Percentiles rank a stretch among this genome's conserved stretches.
Evolutionary conservation across 2,888 invertebrate species (phyloP).

Genomic region (Cephus rjabovi): DNA sequence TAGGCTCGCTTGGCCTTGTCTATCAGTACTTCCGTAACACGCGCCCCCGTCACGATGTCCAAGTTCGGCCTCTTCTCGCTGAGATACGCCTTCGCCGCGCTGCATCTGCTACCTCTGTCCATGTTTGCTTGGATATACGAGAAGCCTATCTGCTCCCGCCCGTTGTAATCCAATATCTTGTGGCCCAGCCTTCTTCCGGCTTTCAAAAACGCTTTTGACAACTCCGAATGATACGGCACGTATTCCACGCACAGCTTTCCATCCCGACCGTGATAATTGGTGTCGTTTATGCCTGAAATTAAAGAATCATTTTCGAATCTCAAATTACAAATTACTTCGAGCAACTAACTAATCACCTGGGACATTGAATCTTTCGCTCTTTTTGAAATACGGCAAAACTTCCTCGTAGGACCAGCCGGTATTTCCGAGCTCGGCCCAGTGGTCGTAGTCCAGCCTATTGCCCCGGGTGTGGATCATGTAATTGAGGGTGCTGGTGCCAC

Average conservation of each 20-base stretch:
- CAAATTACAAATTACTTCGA: too few species aligned
- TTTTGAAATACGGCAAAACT: conserved; percentile 51
- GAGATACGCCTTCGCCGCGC: conserved; percentile 71
- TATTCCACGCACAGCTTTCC: conserved; percentile 64
- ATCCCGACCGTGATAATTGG: conserved; percentile 59
- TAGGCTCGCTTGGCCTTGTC: conserved; percentile 50
- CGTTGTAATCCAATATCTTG: conserved; percentile 64
- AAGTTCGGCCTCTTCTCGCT: conserved; percentile 63
- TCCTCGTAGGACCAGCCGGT: conserved; percentile 53
- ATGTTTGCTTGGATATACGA: conserved; percentile 70
- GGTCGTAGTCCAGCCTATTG: conserved; percentile 47
- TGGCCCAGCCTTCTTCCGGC: conserved; percentile 63
- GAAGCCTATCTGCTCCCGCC: conserved; percentile 68
- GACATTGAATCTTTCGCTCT: conserved; percentile 49
- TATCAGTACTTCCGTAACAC: conserved; percentile 53
- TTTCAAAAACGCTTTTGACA: conserved; percentile 58
- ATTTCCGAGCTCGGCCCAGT: conserved; percentile 53
- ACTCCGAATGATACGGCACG: conserved; percentile 59
- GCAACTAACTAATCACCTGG: conserved; percentile 34
- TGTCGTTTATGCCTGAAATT: conserved; percentile 70
- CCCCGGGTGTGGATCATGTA: conserved; percentile 62
- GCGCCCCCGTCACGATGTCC: conserved; percentile 54
- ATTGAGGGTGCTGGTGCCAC: conserved; percentile 58
- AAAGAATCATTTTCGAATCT: neutral
- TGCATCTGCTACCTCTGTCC: conserved; percentile 68